These are phyloP conservation scores for Toxotes chatareus DNA, from an alignment of 2,113 vertebrate species.

Conservation along the genomic window DNA sequence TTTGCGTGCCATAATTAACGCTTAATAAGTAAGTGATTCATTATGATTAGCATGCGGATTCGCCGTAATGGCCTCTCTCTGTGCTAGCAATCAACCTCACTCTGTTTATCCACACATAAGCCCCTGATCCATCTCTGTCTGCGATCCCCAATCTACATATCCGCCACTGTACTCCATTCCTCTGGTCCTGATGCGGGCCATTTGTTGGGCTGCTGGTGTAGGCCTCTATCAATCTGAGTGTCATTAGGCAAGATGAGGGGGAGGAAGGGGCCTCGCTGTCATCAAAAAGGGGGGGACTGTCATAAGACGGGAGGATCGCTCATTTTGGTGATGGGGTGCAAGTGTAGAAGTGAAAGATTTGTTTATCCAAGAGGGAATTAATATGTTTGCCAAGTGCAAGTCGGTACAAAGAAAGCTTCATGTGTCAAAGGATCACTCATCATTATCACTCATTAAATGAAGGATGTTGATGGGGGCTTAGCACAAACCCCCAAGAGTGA, in stretches of 20 bases:
- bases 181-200: conserved; percentile 72
- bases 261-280: conserved; percentile 61
- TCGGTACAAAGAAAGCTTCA: conserved; percentile 43
- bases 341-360: conserved; percentile 51
- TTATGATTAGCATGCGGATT: conserved; percentile 87
- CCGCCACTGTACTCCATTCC: conserved; percentile 68
- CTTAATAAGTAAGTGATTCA: conserved; percentile 90
- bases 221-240: conserved; percentile 79
- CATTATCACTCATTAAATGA: conserved; percentile 60
- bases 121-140: conserved; percentile 85
- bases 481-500: conserved; percentile 47
- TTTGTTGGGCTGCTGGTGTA: conserved; percentile 79
- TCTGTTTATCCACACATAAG: conserved; percentile 83
- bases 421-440: conserved; percentile 71
- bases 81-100: conserved; percentile 84
- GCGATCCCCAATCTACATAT: conserved; percentile 77
- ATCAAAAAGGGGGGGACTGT: conserved; percentile 52
- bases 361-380: conserved; percentile 47
- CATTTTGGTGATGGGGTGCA: conserved; percentile 49
- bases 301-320: conserved; percentile 50
- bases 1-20: conserved; percentile 86
- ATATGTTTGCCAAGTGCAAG: conserved; percentile 53
- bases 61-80: conserved; percentile 83
- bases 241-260: conserved; percentile 73
- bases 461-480: conserved; percentile 34